Conservation (phyloP, 2,888 invertebrate genomes). For the Mythimna vitellina region DNA sequence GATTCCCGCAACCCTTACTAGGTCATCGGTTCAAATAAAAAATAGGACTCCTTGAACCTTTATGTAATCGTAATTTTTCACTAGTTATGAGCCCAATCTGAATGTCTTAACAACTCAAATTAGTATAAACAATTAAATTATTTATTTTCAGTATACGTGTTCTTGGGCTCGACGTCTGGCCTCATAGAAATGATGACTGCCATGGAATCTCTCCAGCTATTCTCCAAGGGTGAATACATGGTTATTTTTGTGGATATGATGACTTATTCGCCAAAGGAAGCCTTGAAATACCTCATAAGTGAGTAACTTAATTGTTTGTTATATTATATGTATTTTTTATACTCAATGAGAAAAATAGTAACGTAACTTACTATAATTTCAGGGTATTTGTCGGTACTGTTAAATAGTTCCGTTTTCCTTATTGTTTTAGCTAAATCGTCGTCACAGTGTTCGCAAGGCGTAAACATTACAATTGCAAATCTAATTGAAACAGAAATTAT, state of each 20-base stretch:
- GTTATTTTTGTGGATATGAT: slow-evolving; percentile 98
- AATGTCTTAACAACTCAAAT: no score
- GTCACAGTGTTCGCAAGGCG: slow-evolving; percentile 30
- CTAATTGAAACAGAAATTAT: slow-evolving; percentile 47
- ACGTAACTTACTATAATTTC: slow-evolving; percentile 11
- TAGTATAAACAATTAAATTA: no score
- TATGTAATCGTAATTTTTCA: no score
- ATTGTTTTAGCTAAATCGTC: slow-evolving; percentile 29
- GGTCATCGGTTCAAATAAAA: no score
- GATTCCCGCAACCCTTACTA: no score
- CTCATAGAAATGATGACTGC: slow-evolving; percentile 97
- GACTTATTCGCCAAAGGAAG: slow-evolving; percentile 94
- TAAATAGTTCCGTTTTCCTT: slow-evolving; percentile 49
- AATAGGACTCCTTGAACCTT: no score
- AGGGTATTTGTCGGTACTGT: slow-evolving; percentile 22
- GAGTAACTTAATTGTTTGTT: slow-evolving; percentile 77
- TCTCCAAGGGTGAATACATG: slow-evolving; percentile 98
- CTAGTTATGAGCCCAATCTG: no score
- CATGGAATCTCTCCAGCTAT: slow-evolving; percentile 96
- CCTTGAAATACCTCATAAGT: slow-evolving; percentile 95
- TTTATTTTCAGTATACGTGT: slow-evolving; percentile 96
- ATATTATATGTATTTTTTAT: no score
- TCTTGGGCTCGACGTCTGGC: slow-evolving; percentile 96
- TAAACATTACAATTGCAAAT: slow-evolving; percentile 55
- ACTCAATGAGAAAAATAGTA: no score